phyloP scores from a whole-genome alignment of 64 coral and sea anemone species.

The Pachyseris speciosa region DNA sequence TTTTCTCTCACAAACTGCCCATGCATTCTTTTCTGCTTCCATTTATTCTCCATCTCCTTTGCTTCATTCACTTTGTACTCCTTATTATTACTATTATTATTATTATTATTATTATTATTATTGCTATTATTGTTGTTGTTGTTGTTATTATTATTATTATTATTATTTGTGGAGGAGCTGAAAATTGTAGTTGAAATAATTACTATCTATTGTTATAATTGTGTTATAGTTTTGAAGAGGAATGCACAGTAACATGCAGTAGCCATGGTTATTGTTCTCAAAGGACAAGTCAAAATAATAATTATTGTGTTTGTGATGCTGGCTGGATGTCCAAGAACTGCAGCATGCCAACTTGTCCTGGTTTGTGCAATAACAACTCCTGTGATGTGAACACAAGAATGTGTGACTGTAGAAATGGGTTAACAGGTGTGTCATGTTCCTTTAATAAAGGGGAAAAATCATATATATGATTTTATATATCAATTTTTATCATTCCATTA shows the following conservation, averaged over 20 bases:
- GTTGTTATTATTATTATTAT: too few relatives aligned
- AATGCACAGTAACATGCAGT: slow-evolving; percentile 67
- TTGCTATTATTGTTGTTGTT: too few relatives aligned
- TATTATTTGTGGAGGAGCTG: too few relatives aligned
- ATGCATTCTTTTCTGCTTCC: too few relatives aligned
- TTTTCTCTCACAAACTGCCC: too few relatives aligned
- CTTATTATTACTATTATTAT: too few relatives aligned
- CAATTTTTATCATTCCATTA: too few relatives aligned
- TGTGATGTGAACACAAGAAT: slow-evolving; percentile 77
- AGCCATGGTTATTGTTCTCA: slow-evolving; percentile 67
- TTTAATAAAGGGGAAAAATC: not conserved
- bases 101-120: too few relatives aligned
- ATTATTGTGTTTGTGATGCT: slow-evolving; percentile 70
- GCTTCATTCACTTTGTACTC: too few relatives aligned
- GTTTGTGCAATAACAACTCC: slow-evolving; percentile 53
- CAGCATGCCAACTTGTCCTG: slow-evolving; percentile 51
- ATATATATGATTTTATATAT: too few relatives aligned
- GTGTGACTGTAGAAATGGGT: slow-evolving; percentile 76
- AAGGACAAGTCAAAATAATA: slow-evolving; percentile 37
- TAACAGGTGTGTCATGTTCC: slow-evolving; percentile 33
- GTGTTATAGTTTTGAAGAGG: slow-evolving; percentile 63
- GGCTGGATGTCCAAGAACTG: slow-evolving; percentile 83
- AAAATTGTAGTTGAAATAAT: too few relatives aligned
- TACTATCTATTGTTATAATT: not conserved
- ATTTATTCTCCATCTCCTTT: too few relatives aligned